These are phyloP conservation scores for Odontesthes bonariensis DNA, from an alignment of 2,113 vertebrate genomes.

Conservation along the genomic window DNA sequence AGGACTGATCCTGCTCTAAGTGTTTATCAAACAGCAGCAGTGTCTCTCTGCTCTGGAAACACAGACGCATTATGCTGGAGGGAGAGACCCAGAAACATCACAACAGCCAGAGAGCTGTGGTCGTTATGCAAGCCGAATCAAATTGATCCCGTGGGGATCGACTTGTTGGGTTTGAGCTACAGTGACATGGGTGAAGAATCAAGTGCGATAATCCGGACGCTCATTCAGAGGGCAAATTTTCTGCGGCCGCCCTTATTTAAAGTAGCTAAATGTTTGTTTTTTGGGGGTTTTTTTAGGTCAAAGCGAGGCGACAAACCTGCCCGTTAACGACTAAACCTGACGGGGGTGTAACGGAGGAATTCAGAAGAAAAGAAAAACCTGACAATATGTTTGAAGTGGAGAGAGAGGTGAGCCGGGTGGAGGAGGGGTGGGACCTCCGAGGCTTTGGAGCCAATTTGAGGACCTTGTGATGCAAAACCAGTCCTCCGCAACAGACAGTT, in stretches of 20 bases:
- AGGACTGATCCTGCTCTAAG: slow-evolving; percentile 51
- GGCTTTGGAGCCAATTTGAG: slow-evolving; percentile 79
- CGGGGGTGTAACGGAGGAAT: slow-evolving; percentile 28
- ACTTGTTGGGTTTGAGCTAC: slow-evolving; percentile 48
- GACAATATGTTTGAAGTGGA: slow-evolving; percentile 64
- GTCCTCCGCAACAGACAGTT: slow-evolving; percentile 90
- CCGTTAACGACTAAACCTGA: slow-evolving; percentile 20
- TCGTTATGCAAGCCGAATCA: slow-evolving; percentile 65
- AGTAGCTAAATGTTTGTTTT: too few relatives aligned
- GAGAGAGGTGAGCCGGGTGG: slow-evolving; percentile 63
- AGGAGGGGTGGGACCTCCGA: slow-evolving; percentile 65
- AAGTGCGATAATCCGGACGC: slow-evolving; percentile 36
- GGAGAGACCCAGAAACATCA: slow-evolving; percentile 67
- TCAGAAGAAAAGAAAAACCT: slow-evolving; percentile 38
- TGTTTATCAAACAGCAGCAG: slow-evolving; percentile 65
- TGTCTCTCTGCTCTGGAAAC: slow-evolving; percentile 46
- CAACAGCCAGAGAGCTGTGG: slow-evolving; percentile 45
- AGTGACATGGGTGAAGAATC: slow-evolving; percentile 52
- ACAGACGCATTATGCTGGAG: slow-evolving; percentile 46
- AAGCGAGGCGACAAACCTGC: background rate
- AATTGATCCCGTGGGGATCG: slow-evolving; percentile 62
- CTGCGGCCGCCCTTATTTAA: too few relatives aligned
- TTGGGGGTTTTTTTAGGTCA: too few relatives aligned
- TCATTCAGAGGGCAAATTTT: slow-evolving; percentile 29
- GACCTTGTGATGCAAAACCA: slow-evolving; percentile 85